Base-by-base conservation (phyloP, 2,888 invertebrate genomes). In the Urechis unicinctus region DNA sequence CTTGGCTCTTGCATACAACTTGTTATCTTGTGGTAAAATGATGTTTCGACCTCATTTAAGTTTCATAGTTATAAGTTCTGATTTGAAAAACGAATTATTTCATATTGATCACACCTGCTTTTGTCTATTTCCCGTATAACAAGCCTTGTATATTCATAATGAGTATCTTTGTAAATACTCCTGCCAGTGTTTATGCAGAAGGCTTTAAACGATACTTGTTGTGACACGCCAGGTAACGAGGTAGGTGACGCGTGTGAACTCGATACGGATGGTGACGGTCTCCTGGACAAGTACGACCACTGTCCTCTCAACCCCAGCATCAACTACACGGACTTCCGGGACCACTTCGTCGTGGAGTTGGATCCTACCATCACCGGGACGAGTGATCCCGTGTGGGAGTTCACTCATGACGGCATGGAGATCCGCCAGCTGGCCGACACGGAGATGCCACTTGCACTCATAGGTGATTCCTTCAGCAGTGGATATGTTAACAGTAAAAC, bases 381-480 rank as follows among this genome's bases (percentile, higher is more conserved):
- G 0, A 94, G 95, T 74, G 95, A 95, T 79, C 95, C 95, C 0
- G 86, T 90, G 71, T 96, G 95, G 95, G 87, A 88, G 59, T 89
- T 94, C 53, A 87, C 87, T 66, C 89, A 92, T 68, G 85, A 91
- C 69, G 95, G 94, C 1, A 89, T 90, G 0, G 91, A 71, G 52
- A 56, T 72, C 21, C 50, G 61, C 29, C 70, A 68, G 50, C 55
- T 61, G 5, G 57, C 60, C 2, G 55, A 51, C 17, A 69, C 69
- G 26, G 56, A 60, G 21, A 68, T 61, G 60, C 68, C 70, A n/a
- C 57, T 61, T 6, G 66, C 69, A 62, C 62, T 68, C 17, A 65
- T 72, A 47, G 70, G 72, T 70, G 17, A 36, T 36, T n/a, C n/a
- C n/a, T n/a, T n/a, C n/a, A n/a, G n/a, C n/a, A n/a, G n/a, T n/a